Evolutionary conservation across 2,113 vertebrate genomes (phyloP), one percentile per base, ranked within the genome.

Genomic region (Scomber colias): DNA sequence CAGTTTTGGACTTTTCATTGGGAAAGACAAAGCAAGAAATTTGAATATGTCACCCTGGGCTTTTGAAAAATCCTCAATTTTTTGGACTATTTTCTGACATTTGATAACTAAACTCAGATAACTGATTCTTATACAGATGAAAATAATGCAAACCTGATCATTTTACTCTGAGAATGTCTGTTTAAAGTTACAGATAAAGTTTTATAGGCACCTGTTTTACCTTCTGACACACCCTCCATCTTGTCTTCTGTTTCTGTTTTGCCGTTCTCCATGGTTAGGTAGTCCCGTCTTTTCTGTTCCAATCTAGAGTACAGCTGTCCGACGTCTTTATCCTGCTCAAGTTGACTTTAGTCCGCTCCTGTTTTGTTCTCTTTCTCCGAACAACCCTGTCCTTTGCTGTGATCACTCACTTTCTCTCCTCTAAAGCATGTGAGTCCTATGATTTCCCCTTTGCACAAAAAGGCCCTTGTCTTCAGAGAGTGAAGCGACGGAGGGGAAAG

Each of bases 351-450:
- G 69, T 82, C 73, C 1, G 19, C 69, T 81, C 64, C 59, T 69
- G 40, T 63, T 59, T 75, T 16, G n/a, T 51, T 54, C 55, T 7
- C 63, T 48, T 21, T 27, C 21, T 84, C 86, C 72, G 69, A 84
- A 71, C 75, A 51, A 44, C 60, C 35, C 75, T 67, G 19, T 86
- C 75, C 53, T 86, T 68, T 19, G 45, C 24, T 16, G 46, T 24
- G 72, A 85, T 90, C 84, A 9, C 53, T 91, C 72, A 45, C 74
- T 90, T 80, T 85, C 81, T 93, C 81, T 79, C 81, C 71, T 82
- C 85, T 75, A 81, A 86, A 91, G 89, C 94, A 95, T 95, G 94
- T 94, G 94, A 95, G 94, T 93, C 92, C 90, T 94, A 72, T 95
- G 93, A 95, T 93, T 88, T 78, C 35, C 50, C 80, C 75, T 73